These are phyloP conservation scores for Lepidurus packardi DNA, from an alignment of 1,140 invertebrate genomes.

Conservation along the genomic window DNA sequence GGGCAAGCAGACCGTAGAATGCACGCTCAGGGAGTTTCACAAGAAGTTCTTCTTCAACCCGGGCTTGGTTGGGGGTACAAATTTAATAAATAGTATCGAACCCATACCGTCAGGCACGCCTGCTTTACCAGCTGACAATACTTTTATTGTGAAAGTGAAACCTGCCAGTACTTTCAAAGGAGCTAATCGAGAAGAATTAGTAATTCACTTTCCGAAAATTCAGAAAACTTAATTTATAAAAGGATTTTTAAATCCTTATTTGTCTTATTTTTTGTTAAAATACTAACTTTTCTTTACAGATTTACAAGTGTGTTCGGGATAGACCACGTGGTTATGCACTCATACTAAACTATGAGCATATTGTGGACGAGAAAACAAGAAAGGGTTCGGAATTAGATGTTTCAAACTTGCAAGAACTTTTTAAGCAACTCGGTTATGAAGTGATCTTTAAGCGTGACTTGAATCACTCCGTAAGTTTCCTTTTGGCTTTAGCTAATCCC, in stretches of 20 bases:
- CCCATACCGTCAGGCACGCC: too few relatives aligned
- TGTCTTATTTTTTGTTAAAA: not conserved
- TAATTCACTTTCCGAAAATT: not conserved
- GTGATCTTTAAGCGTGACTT: conserved; percentile 26
- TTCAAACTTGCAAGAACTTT: not conserved
- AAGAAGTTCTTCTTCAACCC: conserved; percentile 32
- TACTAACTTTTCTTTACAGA: not conserved
- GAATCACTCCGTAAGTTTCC: not conserved
- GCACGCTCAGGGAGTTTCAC: not conserved
- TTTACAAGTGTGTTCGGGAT: not conserved
- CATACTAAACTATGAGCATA: conserved; percentile 27
- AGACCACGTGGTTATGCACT: conserved; percentile 27
- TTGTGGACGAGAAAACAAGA: not conserved
- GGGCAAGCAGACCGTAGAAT: conserved; percentile 26
- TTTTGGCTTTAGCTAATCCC: not conserved
- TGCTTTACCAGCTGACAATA: too few relatives aligned
- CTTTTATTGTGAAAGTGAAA: too few relatives aligned
- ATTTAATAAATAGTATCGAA: too few relatives aligned
- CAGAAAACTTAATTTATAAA: too few relatives aligned
- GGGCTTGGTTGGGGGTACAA: too few relatives aligned
- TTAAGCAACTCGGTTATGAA: conserved; percentile 29
- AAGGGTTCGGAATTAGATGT: conserved; percentile 30
- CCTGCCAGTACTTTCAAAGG: not conserved
- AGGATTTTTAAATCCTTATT: not conserved
- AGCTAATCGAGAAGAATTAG: not conserved